These are phyloP conservation scores for Lerista edwardsae DNA, from an alignment of 2,797 vertebrate genomes.

Conservation along the genomic window DNA sequence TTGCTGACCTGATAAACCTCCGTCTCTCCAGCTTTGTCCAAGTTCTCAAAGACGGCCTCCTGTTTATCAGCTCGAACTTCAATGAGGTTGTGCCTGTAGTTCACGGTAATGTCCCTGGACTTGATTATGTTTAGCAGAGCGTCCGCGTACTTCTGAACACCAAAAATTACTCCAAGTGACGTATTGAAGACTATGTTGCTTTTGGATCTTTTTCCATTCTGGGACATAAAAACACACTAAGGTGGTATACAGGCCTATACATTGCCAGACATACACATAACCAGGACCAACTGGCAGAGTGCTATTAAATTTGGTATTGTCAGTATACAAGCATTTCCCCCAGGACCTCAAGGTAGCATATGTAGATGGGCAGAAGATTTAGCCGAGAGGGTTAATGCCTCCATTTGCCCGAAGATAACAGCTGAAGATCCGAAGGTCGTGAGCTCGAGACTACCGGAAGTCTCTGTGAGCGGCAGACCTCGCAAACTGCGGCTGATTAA, in stretches of 20 bases:
- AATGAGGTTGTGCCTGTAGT: conserved; percentile 87
- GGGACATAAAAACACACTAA: conserved; percentile 19
- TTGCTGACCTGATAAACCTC: conserved; percentile 85
- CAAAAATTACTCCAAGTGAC: conserved; percentile 90
- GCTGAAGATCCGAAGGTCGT: no score
- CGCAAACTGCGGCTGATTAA: no score
- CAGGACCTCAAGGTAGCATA: not conserved
- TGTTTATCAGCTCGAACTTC: conserved; percentile 91
- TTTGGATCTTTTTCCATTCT: conserved; percentile 90
- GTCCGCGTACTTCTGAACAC: conserved; percentile 93
- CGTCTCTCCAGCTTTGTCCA: conserved; percentile 89
- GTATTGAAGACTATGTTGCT: conserved; percentile 94
- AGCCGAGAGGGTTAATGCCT: no score
- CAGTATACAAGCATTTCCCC: not conserved
- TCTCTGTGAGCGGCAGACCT: no score
- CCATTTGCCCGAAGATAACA: no score
- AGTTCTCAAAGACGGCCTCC: conserved; percentile 94
- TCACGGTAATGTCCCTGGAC: conserved; percentile 84
- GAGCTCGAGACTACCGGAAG: no score
- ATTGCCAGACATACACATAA: not conserved
- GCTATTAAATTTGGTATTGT: not conserved
- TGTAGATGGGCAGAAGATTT: no score
- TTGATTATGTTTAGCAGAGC: conserved; percentile 87
- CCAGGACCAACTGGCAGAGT: not conserved
- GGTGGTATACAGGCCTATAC: no score